Percentiles rank a stretch among this genome's conserved stretches.
phyloP scores from a whole-genome alignment of 2,113 vertebrate genomes.

The Eupsittula cactorum region DNA sequence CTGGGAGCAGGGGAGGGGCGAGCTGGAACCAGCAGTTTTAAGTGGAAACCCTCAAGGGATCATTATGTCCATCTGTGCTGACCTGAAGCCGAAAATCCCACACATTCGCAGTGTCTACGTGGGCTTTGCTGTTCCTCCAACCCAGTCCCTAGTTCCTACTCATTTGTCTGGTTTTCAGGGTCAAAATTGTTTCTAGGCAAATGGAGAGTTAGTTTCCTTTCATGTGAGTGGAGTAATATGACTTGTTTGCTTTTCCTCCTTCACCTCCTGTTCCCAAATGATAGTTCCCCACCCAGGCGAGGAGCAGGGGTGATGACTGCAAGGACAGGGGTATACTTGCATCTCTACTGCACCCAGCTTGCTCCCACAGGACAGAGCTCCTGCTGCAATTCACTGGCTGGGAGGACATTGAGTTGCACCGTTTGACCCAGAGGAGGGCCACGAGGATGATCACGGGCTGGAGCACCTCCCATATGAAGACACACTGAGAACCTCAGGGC shows the following conservation, averaged over 20 bases:
- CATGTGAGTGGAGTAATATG: rapidly evolving
- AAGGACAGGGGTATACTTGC: not conserved
- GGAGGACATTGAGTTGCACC: not conserved
- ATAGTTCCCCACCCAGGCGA: not conserved
- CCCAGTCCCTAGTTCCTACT: not conserved
- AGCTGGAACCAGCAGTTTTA: slow-evolving; percentile 1
- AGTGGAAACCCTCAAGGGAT: slow-evolving; percentile 11
- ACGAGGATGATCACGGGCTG: not conserved
- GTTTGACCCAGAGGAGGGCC: not conserved
- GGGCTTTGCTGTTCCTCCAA: slow-evolving; percentile 2
- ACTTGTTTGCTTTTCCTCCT: not conserved
- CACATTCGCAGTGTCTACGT: not conserved
- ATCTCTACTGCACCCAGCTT: not conserved
- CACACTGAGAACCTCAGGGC: not conserved
- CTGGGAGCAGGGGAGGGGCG: not conserved
- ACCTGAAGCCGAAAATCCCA: slow-evolving; percentile 43
- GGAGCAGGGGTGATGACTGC: not conserved
- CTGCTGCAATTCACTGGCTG: not conserved
- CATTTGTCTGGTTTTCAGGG: not conserved
- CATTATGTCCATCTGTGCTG: not conserved
- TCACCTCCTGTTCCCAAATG: not conserved
- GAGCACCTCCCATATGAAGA: not conserved
- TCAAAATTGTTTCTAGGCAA: not conserved
- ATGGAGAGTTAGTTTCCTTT: not conserved
- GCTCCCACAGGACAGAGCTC: not conserved